Base-by-base conservation (phyloP, 2,113 vertebrate species). In the Micromys minutus region DNA sequence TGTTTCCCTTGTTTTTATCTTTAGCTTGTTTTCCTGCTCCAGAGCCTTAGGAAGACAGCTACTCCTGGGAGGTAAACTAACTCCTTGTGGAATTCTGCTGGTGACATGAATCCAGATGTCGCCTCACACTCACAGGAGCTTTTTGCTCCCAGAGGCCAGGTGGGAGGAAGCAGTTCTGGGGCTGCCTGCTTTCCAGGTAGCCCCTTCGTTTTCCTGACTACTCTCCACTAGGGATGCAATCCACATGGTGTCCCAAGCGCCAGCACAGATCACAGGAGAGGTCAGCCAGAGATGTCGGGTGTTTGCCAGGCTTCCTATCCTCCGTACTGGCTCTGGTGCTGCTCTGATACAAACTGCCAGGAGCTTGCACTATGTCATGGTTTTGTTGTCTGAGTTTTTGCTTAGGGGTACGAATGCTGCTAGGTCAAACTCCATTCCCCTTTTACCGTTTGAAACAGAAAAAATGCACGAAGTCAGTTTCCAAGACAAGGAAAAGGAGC, bases 401-500 rank as follows among this genome's bases (percentile, higher is more conserved):
- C 36, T 77, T 90, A 67, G 45, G 91, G 26, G 26, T 79, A 9
- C 34, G 47, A 95, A 45, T 93, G 34, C 69, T 93, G 11, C 36
- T 36, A 16, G 31, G 85, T 89, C 93, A 92, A 59, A 92, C 76
- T 96, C 34, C 87, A 94, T 34, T 57, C 21, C 26, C 10, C 10
- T 96, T 96, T 96, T 97, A 85, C 88, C 89, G 92, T 96, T 83
- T 74, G 84, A 91, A 95, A 98, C 98, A 99, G 99, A 99, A 97
- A 99, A 99, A 98, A 99, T 99, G 98, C 99, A 99, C 0, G 99
- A 99, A 98, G 98, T 99, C 94, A 99, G 99, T 86, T 99, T 99
- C 97, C 98, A 99, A 97, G 99, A 99, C 91, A 99, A 99, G 97
- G 99, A 99, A 92, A 99, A 99, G 97, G 99, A 99, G 8, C 99